These are phyloP conservation scores for Pelecanoides urinatrix DNA, from an alignment of 2,113 vertebrate species.

Conservation along the genomic window DNA sequence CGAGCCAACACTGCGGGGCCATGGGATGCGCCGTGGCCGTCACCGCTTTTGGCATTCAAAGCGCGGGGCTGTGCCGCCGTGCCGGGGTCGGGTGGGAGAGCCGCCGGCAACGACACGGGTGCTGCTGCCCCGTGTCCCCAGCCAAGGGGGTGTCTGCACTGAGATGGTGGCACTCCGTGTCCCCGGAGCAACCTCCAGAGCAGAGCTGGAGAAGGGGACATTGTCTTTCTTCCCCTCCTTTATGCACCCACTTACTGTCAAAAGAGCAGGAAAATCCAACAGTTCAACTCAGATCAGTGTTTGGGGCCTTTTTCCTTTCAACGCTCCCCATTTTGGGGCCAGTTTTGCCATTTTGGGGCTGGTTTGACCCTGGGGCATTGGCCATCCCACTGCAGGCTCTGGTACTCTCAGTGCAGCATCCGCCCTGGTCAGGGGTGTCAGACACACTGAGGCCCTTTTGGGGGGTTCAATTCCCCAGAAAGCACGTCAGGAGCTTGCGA, in stretches of 20 bases:
- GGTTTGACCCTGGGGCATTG: neutral
- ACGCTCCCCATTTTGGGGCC: accelerated
- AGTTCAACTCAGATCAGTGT: neutral
- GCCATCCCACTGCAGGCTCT: neutral
- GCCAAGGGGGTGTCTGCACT: neutral
- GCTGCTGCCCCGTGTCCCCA: neutral
- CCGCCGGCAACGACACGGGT: accelerated
- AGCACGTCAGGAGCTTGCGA: accelerated
- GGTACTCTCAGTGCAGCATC: neutral
- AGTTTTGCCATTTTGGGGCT: neutral
- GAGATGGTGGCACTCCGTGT: accelerated
- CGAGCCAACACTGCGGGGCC: accelerated
- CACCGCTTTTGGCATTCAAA: accelerated
- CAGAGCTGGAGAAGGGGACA: neutral
- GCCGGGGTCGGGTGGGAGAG: neutral
- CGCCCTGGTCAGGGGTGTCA: accelerated
- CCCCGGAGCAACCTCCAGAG: neutral
- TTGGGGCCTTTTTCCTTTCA: neutral
- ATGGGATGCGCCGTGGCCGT: accelerated
- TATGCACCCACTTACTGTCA: no score
- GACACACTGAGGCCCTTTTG: accelerated
- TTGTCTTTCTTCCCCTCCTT: neutral
- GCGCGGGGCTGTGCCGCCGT: accelerated
- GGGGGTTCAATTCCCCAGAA: neutral
- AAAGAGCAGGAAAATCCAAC: neutral